Conservation (phyloP, 2,113 vertebrate genomes). For the human region DNA sequence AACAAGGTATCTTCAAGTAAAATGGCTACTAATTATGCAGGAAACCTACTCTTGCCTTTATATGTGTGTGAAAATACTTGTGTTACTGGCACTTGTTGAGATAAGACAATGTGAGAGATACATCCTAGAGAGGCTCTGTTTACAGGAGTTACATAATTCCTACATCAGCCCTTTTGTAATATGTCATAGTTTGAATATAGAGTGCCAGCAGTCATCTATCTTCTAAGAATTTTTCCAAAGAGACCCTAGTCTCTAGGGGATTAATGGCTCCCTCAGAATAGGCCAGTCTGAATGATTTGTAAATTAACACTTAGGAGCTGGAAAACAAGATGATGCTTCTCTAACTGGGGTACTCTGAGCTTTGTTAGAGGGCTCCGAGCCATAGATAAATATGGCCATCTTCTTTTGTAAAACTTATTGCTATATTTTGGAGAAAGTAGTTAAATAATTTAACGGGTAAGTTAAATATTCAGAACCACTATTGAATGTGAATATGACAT, state of each 20-base stretch:
- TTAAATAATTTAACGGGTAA: not conserved
- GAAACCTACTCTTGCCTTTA: not conserved
- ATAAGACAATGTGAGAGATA: not conserved
- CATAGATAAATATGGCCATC: not conserved
- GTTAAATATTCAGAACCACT: not conserved
- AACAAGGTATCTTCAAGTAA: not conserved
- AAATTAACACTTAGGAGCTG: not conserved
- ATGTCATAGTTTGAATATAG: not conserved
- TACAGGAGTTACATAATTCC: not conserved
- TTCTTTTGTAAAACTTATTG: not conserved
- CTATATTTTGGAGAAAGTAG: not conserved
- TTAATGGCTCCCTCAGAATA: not conserved
- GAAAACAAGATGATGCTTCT: not conserved
- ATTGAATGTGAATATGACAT: not conserved
- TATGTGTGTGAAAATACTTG: not conserved
- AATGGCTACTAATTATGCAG: not conserved
- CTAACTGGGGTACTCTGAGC: not conserved
- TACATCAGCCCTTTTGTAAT: not conserved
- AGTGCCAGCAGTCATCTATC: not conserved
- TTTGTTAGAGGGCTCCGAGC: not conserved
- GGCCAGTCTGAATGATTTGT: not conserved
- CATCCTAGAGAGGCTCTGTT: not conserved
- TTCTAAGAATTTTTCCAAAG: not conserved
- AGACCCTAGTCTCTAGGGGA: not conserved
- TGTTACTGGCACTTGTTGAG: not conserved